These are phyloP conservation scores for Exocentrus adspersus DNA, from an alignment of 2,888 invertebrate species.

Conservation along the genomic window DNA sequence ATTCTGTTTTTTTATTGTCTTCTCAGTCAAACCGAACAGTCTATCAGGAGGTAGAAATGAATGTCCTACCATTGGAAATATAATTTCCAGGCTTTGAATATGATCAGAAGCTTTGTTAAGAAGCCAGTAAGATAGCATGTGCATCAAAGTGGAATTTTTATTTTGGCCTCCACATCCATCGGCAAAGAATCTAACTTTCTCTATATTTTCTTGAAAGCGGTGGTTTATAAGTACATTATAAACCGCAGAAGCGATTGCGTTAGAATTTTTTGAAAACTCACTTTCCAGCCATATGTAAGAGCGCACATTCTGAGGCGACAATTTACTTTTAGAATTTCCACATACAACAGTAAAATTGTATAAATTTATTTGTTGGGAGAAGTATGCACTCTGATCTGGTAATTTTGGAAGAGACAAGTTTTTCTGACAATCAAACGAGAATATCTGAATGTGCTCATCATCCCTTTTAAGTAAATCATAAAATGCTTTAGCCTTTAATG, in stretches of 20 bases:
- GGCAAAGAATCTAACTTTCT: constrained; percentile 9
- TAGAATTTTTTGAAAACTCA: constrained; percentile 19
- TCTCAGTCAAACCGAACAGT: constrained; percentile 16
- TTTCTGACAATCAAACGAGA: constrained; percentile 14
- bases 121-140: constrained; percentile 25
- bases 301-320: constrained; percentile 2
- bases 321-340: constrained; percentile 11
- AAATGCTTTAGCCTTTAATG: too few relatives aligned
- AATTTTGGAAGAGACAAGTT: constrained; percentile 26
- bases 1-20: constrained; percentile 9
- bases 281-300: constrained; percentile 16
- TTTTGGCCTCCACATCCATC: constrained; percentile 29
- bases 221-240: background rate
- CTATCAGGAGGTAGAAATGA: background rate
- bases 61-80: constrained; percentile 16
- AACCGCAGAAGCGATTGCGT: constrained; percentile 17
- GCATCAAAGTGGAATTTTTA: constrained; percentile 20
- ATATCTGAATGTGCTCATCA: too few relatives aligned
- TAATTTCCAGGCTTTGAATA: constrained; percentile 6
- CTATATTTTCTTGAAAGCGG: background rate
- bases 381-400: constrained; percentile 27
- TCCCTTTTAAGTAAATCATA: too few relatives aligned
- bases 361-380: constrained; percentile 23
- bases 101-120: background rate
- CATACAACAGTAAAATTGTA: constrained; percentile 29